Percentiles rank a stretch among this genome's conserved stretches.
Evolutionary conservation across 1,140 invertebrate species (phyloP).

Genomic region (Pseudomyrmex sp.): DNA sequence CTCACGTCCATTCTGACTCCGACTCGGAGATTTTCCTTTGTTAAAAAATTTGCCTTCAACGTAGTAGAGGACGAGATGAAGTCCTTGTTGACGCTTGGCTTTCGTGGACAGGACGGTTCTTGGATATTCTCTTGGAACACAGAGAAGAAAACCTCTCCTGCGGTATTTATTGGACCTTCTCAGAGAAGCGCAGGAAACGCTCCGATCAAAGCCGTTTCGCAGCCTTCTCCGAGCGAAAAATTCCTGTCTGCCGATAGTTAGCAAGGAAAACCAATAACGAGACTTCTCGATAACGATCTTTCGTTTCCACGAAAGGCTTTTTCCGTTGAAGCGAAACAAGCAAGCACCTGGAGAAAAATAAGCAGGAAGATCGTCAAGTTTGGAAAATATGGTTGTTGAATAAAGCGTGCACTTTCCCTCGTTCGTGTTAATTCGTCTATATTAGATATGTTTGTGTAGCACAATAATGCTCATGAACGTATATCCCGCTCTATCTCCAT

Average conservation of each 20-base stretch:
- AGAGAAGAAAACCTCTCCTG: constrained; percentile 26
- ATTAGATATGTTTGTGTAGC: background rate
- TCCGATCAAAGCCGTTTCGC: constrained; percentile 36
- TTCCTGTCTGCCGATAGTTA: constrained; percentile 33
- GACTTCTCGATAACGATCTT: constrained; percentile 42
- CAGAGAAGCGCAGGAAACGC: background rate
- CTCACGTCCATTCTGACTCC: background rate
- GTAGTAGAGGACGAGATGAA: constrained; percentile 5
- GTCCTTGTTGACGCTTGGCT: constrained; percentile 32
- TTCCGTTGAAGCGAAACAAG: background rate
- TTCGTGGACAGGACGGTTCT: background rate
- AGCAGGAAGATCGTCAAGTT: background rate
- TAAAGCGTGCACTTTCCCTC: constrained; percentile 3
- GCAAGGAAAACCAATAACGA: constrained; percentile 18
- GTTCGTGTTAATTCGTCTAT: background rate
- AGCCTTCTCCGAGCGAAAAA: constrained; percentile 21
- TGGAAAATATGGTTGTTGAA: constrained; percentile 17
- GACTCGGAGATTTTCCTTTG: constrained; percentile 35
- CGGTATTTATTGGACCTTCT: constrained; percentile 41
- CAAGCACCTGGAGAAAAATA: background rate
- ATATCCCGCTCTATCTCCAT: background rate
- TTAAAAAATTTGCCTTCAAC: constrained; percentile 54
- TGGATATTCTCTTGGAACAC: background rate
- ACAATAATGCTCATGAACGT: background rate
- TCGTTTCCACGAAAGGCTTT: background rate